phyloP scores from a whole-genome alignment of 2,888 invertebrate genomes.

The Polydrusus pterygomalis region DNA sequence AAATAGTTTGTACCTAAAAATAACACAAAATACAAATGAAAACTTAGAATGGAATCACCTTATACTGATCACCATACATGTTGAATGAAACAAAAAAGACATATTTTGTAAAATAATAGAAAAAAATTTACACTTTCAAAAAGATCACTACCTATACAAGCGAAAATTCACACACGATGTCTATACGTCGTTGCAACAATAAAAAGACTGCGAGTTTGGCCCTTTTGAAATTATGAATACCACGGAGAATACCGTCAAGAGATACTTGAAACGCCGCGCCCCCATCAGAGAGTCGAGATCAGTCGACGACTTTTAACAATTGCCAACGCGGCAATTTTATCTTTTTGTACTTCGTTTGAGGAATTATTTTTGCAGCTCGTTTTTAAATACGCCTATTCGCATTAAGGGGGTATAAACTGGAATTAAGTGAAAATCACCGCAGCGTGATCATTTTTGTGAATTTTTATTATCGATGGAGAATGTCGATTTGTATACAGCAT shows the following conservation, averaged over 20 bases:
- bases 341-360: conserved; percentile 15
- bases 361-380: neutral
- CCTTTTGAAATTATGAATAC: conserved; percentile 48
- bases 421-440: too few species aligned
- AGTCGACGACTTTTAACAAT: conserved; percentile 36
- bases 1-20: too few species aligned
- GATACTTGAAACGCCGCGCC: conserved; percentile 43
- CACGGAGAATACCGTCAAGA: conserved; percentile 39
- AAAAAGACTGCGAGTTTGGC: conserved; percentile 48
- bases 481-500: too few species aligned
- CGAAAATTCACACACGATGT: neutral
- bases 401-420: too few species aligned
- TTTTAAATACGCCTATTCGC: too few species aligned
- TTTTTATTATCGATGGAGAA: too few species aligned
- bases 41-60: too few species aligned
- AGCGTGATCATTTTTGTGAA: too few species aligned
- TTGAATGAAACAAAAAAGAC: too few species aligned
- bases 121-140: neutral
- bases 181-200: conserved; percentile 36
- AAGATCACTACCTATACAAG: conserved; percentile 7
- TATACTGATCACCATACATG: too few species aligned
- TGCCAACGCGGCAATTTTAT: conserved; percentile 39
- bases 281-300: conserved; percentile 31
- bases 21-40: too few species aligned
- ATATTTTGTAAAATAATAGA: neutral